Evolutionary conservation across 2,888 invertebrate species (phyloP).

Genomic region (Melanophora roralis): DNA sequence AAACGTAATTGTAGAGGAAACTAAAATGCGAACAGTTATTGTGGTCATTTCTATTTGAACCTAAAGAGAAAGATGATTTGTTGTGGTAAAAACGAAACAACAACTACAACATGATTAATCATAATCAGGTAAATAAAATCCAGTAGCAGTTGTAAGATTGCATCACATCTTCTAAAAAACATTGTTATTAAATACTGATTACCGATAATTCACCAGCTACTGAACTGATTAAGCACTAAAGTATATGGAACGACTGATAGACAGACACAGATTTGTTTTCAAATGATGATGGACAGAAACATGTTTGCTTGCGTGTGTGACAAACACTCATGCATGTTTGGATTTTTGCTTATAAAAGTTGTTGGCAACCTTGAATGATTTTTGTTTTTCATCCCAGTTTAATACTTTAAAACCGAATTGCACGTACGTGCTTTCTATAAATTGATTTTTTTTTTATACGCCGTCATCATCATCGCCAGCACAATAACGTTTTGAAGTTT

Average conservation of each 20-base stretch:
- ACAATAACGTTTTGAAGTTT: conserved; percentile 16
- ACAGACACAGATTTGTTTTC: not conserved
- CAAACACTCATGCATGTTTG: not conserved
- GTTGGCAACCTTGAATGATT: conserved; percentile 49
- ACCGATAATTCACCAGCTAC: conserved; percentile 39
- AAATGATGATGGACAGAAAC: not conserved
- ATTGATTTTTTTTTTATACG: conserved; percentile 70
- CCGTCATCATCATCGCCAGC: conserved; percentile 2
- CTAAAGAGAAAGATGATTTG: not conserved
- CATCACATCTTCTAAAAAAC: conserved; percentile 6
- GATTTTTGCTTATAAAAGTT: conserved; percentile 1
- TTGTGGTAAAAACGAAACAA: conserved; percentile 11
- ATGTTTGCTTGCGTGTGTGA: not conserved
- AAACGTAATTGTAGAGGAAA: not conserved
- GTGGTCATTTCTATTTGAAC: not conserved
- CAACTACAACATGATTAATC: conserved; percentile 9
- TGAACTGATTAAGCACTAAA: conserved; percentile 5
- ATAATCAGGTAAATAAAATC: conserved; percentile 47
- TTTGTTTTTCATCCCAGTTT: conserved; percentile 8
- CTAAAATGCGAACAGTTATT: not conserved
- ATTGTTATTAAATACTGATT: conserved; percentile 49
- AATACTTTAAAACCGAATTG: conserved; percentile 71
- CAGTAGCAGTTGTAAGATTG: conserved; percentile 53
- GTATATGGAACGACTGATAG: not conserved
- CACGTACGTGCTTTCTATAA: conserved; percentile 76